These are phyloP conservation scores for Trichonephila inaurata DNA, from an alignment of 1,140 invertebrate genomes.

Conservation along the genomic window DNA sequence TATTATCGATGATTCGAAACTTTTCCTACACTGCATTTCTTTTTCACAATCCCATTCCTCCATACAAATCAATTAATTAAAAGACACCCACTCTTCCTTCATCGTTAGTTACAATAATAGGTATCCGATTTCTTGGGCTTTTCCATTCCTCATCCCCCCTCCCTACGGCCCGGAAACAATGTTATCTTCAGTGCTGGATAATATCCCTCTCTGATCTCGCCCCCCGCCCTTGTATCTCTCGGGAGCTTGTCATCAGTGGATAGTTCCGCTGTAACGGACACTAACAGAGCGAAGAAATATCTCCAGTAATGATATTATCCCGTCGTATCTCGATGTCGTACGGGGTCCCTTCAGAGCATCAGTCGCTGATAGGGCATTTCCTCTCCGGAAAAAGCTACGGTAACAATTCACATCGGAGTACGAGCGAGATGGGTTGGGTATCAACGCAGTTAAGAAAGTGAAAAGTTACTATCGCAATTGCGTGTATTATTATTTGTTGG, in stretches of 20 bases:
- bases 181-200: conserved; percentile 8
- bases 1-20: too few relatives aligned
- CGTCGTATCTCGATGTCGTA: background rate
- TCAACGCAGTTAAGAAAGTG: background rate
- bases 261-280: conserved; percentile 59
- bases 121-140: conserved; percentile 27
- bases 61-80: conserved; percentile 33
- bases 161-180: background rate
- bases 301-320: conserved; percentile 61
- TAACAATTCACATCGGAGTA: background rate
- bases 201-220: background rate
- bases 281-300: conserved; percentile 69
- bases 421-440: background rate
- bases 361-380: conserved; percentile 48
- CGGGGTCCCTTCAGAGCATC: background rate
- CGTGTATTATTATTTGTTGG: too few relatives aligned
- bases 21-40: too few relatives aligned
- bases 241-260: conserved; percentile 62
- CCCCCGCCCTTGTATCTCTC: background rate
- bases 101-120: conserved; percentile 46
- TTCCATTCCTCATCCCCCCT: background rate
- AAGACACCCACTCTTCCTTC: background rate
- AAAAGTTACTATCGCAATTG: background rate
- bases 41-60: background rate
- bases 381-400: background rate